Base-by-base conservation (phyloP, 1,140 invertebrate species). In the Penaeus chinensis region DNA sequence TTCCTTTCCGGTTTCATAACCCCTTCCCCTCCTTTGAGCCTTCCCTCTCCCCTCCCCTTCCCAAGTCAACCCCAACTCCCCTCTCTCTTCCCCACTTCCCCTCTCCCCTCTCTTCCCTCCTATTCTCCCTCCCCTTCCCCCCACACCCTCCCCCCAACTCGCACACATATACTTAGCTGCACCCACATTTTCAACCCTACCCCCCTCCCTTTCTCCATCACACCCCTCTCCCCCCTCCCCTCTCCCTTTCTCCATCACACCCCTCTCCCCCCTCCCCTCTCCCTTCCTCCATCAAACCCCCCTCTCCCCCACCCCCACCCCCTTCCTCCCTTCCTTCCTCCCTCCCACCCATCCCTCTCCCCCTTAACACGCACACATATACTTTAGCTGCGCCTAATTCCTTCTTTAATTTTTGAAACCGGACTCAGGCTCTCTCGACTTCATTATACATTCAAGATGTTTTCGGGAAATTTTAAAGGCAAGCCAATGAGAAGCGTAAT, bases 381-480 rank as follows among this genome's bases (percentile, higher is more conserved):
- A 32, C 37, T 82, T 20, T 62, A 37, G n/a, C 22, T 82, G 60
- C 61, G 62, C 8, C 37, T 69, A 69, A 69, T 69, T 62, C 80
- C 60, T 66, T 54, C 61, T 54, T 78, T 37, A 82, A 87, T 83
- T 87, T 87, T 87, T 87, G 61, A 83, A 54, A 24, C 20, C 37
- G 27, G 18, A 22, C 61, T 60, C 60, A 77, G 61, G 80, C 62
- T 83, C 82, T 65, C 71, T 54, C 37, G 81, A 62, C 81, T 82
- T 87, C 85, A 87, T 87, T 82, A 83, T 77, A 87, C 74, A 87
- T 87, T 87, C 80, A 87, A 81, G 81, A 87, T 87, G 86, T 87
- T 87, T 87, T 87, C 80, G 42, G n/a, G 22, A n/a, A 78, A 79
- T 87, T 62, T 74, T 62, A n/a, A 24, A 60, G 37, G n/a, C 66